Evolutionary conservation across 2,888 invertebrate genomes (phyloP).

Genomic region (Agrochola lychnidis): DNA sequence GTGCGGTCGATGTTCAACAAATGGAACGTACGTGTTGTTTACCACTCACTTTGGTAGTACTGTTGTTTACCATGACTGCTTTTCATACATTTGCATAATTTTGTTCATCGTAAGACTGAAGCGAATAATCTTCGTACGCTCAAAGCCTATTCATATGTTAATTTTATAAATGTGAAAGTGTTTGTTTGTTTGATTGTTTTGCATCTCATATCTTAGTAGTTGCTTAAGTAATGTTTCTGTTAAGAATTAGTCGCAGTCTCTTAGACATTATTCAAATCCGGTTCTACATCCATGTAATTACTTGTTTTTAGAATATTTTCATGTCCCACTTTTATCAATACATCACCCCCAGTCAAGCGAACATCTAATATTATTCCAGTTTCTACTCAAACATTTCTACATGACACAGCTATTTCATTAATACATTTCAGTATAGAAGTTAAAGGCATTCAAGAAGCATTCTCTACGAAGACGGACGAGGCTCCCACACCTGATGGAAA

Average conservation of each 20-base stretch:
- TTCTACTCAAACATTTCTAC: slow-evolving; percentile 26
- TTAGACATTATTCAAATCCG: background rate
- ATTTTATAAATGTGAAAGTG: slow-evolving; percentile 37
- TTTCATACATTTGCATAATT: slow-evolving; percentile 59
- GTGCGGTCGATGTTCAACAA: slow-evolving; percentile 17
- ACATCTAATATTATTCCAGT: slow-evolving; percentile 19
- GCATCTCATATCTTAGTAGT: background rate
- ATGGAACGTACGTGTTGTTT: slow-evolving; percentile 36
- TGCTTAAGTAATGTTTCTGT: background rate
- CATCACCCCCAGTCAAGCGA: background rate
- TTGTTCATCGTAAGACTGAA: slow-evolving; percentile 48
- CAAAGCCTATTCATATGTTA: slow-evolving; percentile 53
- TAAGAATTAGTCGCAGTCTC: background rate
- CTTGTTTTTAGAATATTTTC: background rate
- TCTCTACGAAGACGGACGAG: slow-evolving; percentile 53
- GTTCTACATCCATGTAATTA: background rate
- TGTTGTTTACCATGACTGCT: slow-evolving; percentile 28
- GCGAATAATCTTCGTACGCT: slow-evolving; percentile 45
- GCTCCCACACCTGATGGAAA: slow-evolving; percentile 71
- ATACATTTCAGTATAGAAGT: slow-evolving; percentile 56
- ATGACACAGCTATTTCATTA: slow-evolving; percentile 55
- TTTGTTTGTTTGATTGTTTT: slow-evolving; percentile 32
- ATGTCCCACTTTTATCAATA: background rate
- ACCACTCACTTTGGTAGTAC: slow-evolving; percentile 17
- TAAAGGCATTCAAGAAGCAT: slow-evolving; percentile 58